Percentiles rank a stretch among this genome's conserved stretches.
phyloP scores from a whole-genome alignment of 2,113 vertebrate species.

The Corynorhinus townsendii region DNA sequence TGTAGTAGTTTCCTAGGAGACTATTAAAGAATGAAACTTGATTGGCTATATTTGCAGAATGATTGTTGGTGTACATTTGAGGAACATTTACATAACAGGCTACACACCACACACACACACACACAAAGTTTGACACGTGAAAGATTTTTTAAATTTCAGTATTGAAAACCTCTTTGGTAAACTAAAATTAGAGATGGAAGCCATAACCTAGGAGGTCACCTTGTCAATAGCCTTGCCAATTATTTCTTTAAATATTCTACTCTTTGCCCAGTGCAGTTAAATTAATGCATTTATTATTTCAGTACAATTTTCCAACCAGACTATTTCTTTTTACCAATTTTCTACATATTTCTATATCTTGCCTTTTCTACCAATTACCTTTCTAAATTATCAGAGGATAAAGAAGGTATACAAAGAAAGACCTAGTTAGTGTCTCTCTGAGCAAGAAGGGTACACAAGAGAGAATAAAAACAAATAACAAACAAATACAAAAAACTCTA shows the following conservation, averaged over 20 bases:
- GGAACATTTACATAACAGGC: background rate
- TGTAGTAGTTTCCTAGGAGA: constrained; percentile 47
- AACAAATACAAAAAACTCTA: background rate
- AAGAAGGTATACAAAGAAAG: background rate
- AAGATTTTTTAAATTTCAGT: constrained; percentile 53
- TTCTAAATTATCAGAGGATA: background rate
- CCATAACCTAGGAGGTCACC: constrained; percentile 39
- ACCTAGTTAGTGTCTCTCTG: background rate
- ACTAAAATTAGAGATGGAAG: constrained; percentile 48
- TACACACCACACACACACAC: fast-evolving
- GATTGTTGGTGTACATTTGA: constrained; percentile 54
- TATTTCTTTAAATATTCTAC: constrained; percentile 41
- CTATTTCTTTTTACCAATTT: background rate
- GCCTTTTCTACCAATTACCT: background rate
- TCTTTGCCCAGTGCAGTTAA: background rate
- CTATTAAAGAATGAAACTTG: constrained; percentile 24
- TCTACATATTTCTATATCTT: background rate
- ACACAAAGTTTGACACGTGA: constrained; percentile 38
- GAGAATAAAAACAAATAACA: background rate
- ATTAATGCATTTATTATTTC: background rate
- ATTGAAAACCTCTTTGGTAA: constrained; percentile 60
- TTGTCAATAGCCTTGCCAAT: constrained; percentile 31
- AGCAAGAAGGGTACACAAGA: background rate
- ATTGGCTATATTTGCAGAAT: constrained; percentile 16
- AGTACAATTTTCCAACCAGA: background rate